Conservation (phyloP, 1,140 invertebrate genomes). For the Drosophila triauraria region DNA sequence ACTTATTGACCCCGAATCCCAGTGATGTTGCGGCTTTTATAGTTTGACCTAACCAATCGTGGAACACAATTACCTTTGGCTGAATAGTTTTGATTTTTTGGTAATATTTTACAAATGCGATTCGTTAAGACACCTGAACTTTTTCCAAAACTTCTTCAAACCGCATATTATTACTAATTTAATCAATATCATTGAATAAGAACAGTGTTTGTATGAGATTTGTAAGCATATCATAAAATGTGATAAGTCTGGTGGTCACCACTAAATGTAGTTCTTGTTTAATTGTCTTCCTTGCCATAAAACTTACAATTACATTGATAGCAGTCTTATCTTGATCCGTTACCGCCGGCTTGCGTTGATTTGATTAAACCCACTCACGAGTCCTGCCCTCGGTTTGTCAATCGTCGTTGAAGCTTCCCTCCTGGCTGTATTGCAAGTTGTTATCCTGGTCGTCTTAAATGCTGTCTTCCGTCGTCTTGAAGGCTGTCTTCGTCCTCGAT, state of each 20-base stretch:
- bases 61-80: constrained; percentile 6
- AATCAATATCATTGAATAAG: constrained; percentile 9
- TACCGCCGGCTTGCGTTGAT: background rate
- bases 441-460: background rate
- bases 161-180: constrained; percentile 19
- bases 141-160: constrained; percentile 31
- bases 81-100: constrained; percentile 1
- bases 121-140: constrained; percentile 14
- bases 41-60: constrained; percentile 21
- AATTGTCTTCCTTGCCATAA: constrained; percentile 22
- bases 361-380: constrained; percentile 5
- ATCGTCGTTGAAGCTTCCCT: background rate
- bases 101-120: constrained; percentile 14
- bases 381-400: background rate
- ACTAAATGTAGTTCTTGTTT: constrained; percentile 19
- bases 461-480: background rate
- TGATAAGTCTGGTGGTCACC: constrained; percentile 20
- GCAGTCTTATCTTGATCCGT: background rate
- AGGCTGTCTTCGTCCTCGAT: background rate
- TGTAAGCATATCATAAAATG: constrained; percentile 20
- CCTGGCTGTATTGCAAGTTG: background rate
- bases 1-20: constrained; percentile 12
- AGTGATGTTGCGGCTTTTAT: constrained; percentile 8
- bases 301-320: background rate
- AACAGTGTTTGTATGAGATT: constrained; percentile 22